Base-by-base conservation (phyloP, 2,113 vertebrate genomes). In the Thinocorus orbignyianus region DNA sequence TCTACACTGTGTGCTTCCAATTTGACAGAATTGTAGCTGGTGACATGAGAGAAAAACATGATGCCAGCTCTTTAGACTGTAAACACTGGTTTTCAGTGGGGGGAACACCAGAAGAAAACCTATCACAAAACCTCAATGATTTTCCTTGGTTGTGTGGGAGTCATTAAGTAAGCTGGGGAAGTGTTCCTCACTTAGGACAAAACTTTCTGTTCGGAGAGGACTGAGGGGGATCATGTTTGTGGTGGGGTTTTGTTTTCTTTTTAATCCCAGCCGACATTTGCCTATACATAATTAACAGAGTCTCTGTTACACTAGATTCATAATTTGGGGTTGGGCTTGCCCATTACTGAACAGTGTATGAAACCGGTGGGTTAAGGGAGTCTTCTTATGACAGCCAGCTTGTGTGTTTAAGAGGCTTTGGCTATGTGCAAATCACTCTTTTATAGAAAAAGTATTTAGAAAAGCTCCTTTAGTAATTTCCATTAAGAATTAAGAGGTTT, bases 401-500 rank as follows among this genome's bases (percentile, higher is more conserved):
- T 15, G 9, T 57, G 77, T 80, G n/a, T 79, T 91, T 87, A 84
- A 78, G 77, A 86, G 66, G 20, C 54, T 81, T 79, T 77, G 54
- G 81, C 76, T 94, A 81, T 33, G 48, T 85, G 70, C 65, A 96
- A 84, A 94, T 71, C 65, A 48, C 42, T 81, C 25, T 81, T 81
- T 78, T 58, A 86, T 28, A 80, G 72, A 58, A 92, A 42, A 91
- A 92, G 1, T 2, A 42, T 65, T 88, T 62, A 79, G 33, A 57
- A 69, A 90, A 88, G 7, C 31, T 94, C 58, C 58, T 64, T 8
- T n/a, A 92, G 66, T 23, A 5, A 81, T 87, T 92, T 87, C 77
- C 24, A 79, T 55, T 26, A 20, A 12, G 8, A 85, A 86, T 55
- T 25, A 6, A 31, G 78, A 92, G 46, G 20, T 69, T 90, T 91